These are phyloP conservation scores for Chamaetylas fuelleborni DNA, from an alignment of 2,113 vertebrate species.

Conservation along the genomic window DNA sequence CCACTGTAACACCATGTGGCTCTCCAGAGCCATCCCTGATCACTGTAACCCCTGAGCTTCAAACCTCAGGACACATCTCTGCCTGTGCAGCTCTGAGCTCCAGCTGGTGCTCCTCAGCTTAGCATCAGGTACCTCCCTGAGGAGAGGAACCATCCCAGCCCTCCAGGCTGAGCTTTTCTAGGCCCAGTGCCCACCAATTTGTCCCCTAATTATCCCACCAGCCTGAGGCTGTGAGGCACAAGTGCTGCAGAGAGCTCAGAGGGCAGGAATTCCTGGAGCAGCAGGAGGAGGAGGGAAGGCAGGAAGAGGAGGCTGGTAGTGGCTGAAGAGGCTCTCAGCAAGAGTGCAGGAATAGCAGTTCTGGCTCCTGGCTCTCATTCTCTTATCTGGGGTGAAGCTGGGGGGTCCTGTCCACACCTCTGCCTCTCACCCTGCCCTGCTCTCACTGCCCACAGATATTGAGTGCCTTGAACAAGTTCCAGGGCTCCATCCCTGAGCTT, in stretches of 20 bases:
- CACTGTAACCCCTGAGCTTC: background rate
- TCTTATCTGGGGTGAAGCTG: background rate
- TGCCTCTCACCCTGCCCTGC: background rate
- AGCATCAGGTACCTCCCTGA: background rate
- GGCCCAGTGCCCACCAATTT: background rate
- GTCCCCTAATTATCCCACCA: background rate
- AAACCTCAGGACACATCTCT: background rate
- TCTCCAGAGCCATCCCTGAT: background rate
- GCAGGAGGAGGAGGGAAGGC: background rate
- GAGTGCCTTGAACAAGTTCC: slow-evolving; percentile 39
- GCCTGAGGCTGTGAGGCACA: background rate
- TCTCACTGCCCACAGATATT: background rate
- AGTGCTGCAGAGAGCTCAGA: background rate
- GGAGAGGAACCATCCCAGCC: background rate
- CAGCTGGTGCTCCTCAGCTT: background rate
- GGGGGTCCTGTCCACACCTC: background rate
- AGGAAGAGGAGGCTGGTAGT: slow-evolving; percentile 4
- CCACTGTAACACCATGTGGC: background rate
- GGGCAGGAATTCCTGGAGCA: slow-evolving; percentile 24
- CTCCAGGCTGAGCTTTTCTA: background rate
- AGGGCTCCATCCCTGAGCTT: background rate
- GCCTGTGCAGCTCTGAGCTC: background rate
- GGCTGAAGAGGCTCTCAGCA: background rate
- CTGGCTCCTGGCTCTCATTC: background rate
- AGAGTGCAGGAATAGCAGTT: background rate